Evolutionary conservation across 2,888 invertebrate genomes (phyloP), one percentile per base, ranked within the genome.

Genomic region (Ecdyonurus torrentis): DNA sequence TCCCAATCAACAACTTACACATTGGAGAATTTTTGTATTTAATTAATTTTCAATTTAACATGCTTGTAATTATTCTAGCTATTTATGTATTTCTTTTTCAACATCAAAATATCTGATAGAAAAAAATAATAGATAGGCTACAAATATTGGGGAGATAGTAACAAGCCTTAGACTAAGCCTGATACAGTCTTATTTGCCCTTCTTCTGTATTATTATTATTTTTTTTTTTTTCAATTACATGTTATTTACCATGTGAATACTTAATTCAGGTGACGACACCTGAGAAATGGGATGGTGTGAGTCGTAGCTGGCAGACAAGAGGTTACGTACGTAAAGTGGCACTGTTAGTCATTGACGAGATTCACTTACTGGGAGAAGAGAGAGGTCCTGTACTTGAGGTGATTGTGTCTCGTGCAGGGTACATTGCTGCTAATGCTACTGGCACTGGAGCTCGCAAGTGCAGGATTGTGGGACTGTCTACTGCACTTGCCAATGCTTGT

Each of bases 201-300:
- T n/a, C n/a, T n/a, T n/a, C n/a, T n/a, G n/a, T n/a, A n/a, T 10
- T 23, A 50, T 18, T 50, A 10, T 50, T 7, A 50, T 18, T 50
- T 18, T 50, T 18, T 10, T 50, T 50, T 18, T 10, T 18, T 18
- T 50, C 10, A 10, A 50, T 10, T 10, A 50, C 50, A 50, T 50
- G 18, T 10, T 10, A 50, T 50, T 10, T 10, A 10, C 18, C n/a
- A n/a, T n/a, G n/a, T n/a, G n/a, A n/a, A n/a, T n/a, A n/a, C n/a
- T n/a, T n/a, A n/a, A n/a, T n/a, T 7, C 22, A 55, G 55, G 55
- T 55, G 0, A 99, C 99, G 0, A 99, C 99, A 0, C 99, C 99
- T 0, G 99, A 99, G 76, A 99, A 99, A 74, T 99, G 99, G 99
- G 99, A 99, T 75, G 98, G 98, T 62, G 92, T 99, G 71, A 96